Evolutionary conservation across 1,140 invertebrate genomes (phyloP), one percentile per base, ranked within the genome.

Genomic region (Drosophila lini): DNA sequence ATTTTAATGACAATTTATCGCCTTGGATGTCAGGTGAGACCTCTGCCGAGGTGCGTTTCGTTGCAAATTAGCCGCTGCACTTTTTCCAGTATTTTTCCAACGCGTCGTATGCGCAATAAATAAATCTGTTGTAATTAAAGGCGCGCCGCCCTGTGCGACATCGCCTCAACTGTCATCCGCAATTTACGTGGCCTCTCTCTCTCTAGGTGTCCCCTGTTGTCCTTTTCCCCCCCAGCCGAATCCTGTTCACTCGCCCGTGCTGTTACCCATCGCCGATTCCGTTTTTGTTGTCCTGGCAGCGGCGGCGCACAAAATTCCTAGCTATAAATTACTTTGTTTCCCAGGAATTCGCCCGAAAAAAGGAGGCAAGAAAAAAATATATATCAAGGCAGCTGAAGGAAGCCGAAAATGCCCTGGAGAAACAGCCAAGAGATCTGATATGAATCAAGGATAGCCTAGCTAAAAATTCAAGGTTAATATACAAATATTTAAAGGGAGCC

Each of bases 61-160:
- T 50, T 75, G 70, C 70, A 74, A 75, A 75, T 75, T 75, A 75
- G 73, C 70, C n/a, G 58, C 42, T 64, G 57, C 73, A 74, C 73
- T 74, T 55, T 47, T 48, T 48, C 25, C 22, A 38, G 45, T 28
- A 38, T 36, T 50, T 50, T 16, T 32, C 28, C 50, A 22, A 59
- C 82, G 78, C 50, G 62, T 61, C 81, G 81, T 84, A 80, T 83
- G 76, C 80, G 80, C 80, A 82, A 82, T 82, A 82, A 84, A 82
- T 82, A 85, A 85, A 85, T 85, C 81, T 86, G 78, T 41, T 61
- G 82, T 86, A 85, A 85, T 85, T 85, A 85, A 85, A 86, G 85
- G 81, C 68, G 50, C 76, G 47, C 31, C 31, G 31, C 58, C 42
- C 42, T 52, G 42, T 38, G 52, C 48, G 55, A 75, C 79, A 73